Evolutionary conservation across 2,113 vertebrate genomes (phyloP), one percentile per base, ranked within the genome.

Genomic region (Istiophorus platypterus): DNA sequence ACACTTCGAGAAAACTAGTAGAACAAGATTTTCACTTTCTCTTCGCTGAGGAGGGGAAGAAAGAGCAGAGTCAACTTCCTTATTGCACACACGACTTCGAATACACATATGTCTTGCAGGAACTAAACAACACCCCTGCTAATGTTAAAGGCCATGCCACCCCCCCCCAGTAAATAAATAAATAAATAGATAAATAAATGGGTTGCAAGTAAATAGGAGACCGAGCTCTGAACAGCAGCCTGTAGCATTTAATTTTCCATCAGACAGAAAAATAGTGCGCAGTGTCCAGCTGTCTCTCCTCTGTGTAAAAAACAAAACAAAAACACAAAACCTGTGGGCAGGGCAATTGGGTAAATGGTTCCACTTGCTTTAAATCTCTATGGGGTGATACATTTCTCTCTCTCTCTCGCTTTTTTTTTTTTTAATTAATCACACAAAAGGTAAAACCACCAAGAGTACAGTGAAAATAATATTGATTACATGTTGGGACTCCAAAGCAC

Each of bases 11-110:
- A 58, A 89, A 93, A 94, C 93, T 78, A 91, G 92, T 56, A 70
- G 78, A 85, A 89, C 93, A 76, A 91, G 85, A 92, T 91, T 91
- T 89, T 82, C 76, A 80, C 87, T 91, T 85, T 88, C 79, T 88
- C 82, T 89, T 91, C 88, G 85, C 75, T 82, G 87, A 82, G 63
- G 88, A 78, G 80, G 78, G 89, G 75, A 69, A 75, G 63, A 82
- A 88, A 81, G n/a, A 79, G 80, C 59, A 72, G 74, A 76, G 76
- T 92, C 79, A 86, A 89, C 91, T 91, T 91, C 91, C 89, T 91
- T 52, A 63, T 85, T 73, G 61, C 70, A 84, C 75, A 84, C 75
- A 73, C 76, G 68, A 72, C 69, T 82, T 78, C 62, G 78, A 82
- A 80, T 47, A 83, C 77, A 86, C 42, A 90, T 8, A 87, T 69